These are phyloP conservation scores for Tenodera sinensis DNA, from an alignment of 2,888 invertebrate species.

Conservation along the genomic window DNA sequence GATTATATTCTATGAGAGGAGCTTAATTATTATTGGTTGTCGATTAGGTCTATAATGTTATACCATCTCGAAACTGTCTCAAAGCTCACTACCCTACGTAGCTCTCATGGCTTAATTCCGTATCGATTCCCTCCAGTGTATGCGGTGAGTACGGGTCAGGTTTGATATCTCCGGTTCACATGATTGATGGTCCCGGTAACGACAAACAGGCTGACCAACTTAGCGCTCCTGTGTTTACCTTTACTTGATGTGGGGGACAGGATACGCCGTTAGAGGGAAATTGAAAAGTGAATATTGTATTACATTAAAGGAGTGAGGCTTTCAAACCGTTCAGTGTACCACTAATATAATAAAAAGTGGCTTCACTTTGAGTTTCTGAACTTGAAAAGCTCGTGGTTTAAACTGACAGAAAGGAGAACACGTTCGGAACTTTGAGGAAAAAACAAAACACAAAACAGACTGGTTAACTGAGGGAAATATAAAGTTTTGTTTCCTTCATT, in stretches of 20 bases:
- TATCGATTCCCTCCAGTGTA: background rate
- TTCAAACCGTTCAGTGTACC: background rate
- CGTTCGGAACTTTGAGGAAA: background rate
- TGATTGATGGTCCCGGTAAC: background rate
- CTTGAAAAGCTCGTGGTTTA: background rate
- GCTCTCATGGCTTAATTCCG: background rate
- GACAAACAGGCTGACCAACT: background rate
- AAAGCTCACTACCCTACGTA: background rate
- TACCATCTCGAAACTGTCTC: background rate
- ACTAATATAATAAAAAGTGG: background rate
- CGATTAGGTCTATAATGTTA: background rate
- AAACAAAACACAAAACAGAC: no score
- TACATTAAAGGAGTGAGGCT: background rate
- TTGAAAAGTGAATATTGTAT: background rate
- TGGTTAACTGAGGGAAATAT: background rate
- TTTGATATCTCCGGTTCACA: background rate
- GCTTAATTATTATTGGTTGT: no score
- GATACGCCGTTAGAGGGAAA: background rate
- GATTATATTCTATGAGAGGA: no score
- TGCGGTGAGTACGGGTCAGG: background rate
- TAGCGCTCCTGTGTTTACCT: background rate
- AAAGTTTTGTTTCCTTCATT: background rate
- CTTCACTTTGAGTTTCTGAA: background rate
- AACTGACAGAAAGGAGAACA: background rate
- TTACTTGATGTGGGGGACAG: background rate